phyloP scores from a whole-genome alignment of 1,140 invertebrate species.

The Micrasema minimum region DNA sequence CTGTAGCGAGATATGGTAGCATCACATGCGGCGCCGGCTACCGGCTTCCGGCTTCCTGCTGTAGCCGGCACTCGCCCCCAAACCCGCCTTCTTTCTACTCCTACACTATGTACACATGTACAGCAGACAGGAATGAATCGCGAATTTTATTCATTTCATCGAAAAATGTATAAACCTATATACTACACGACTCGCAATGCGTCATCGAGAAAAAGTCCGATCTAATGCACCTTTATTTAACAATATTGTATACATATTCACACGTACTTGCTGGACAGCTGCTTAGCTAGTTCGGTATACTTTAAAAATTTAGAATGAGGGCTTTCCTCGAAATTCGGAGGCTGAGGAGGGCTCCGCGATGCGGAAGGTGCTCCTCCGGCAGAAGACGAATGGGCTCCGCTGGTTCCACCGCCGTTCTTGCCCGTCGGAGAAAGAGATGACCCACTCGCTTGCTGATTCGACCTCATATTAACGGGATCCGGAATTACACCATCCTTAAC shows the following conservation, averaged over 20 bases:
- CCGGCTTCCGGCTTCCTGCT: conserved; percentile 19
- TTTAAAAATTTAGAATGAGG: conserved; percentile 97
- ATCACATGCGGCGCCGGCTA: conserved; percentile 61
- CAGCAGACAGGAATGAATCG: conserved; percentile 53
- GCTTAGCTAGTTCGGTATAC: conserved; percentile 95
- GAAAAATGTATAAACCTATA: conserved; percentile 41
- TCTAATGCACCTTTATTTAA: conserved; percentile 23
- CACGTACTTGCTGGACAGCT: conserved; percentile 95
- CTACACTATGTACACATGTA: conserved; percentile 55
- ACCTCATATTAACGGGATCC: conserved; percentile 73
- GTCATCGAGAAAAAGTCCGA: conserved; percentile 39
- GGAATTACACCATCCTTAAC: conserved; percentile 90
- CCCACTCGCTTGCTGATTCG: conserved; percentile 58
- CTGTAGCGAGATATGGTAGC: conserved; percentile 67
- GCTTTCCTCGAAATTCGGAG: conserved; percentile 84
- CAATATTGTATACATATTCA: conserved; percentile 62
- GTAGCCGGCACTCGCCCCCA: conserved; percentile 52
- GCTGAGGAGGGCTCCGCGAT: conserved; percentile 64
- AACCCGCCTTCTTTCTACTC: conserved; percentile 18
- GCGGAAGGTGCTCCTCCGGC: conserved; percentile 66
- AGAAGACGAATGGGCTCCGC: conserved; percentile 57
- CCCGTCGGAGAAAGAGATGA: conserved; percentile 57
- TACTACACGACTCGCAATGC: conserved; percentile 24
- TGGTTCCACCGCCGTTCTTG: conserved; percentile 61
- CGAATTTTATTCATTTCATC: conserved; percentile 49